A percentile compares a stretch with the other conserved stretches of the same genome.
These are phyloP conservation scores for Brachypteracias leptosomus DNA, from an alignment of 2,113 vertebrate species.

Conservation along the genomic window DNA sequence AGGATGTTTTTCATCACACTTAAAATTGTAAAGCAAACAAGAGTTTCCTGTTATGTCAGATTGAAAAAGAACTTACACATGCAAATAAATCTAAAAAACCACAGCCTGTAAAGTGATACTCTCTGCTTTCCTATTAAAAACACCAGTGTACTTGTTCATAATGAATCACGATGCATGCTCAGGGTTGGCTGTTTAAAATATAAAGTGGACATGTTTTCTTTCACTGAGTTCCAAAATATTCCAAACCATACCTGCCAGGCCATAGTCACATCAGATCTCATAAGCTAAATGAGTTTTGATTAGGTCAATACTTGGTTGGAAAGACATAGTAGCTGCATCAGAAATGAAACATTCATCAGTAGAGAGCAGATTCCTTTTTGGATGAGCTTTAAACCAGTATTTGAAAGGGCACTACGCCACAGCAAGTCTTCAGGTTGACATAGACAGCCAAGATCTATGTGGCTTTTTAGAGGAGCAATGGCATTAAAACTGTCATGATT, in stretches of 20 bases:
- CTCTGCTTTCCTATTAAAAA: conserved; percentile 9
- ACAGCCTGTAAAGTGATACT: conserved; percentile 21
- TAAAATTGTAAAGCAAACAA: conserved; percentile 8
- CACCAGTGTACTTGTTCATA: background rate
- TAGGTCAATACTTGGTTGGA: conserved; percentile 40
- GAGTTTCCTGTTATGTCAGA: conserved; percentile 35
- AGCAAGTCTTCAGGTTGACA: background rate
- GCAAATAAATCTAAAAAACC: conserved; percentile 36
- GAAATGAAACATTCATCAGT: background rate
- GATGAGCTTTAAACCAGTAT: background rate
- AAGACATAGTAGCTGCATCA: background rate
- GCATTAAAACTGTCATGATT: background rate
- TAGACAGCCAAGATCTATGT: background rate
- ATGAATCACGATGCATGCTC: background rate
- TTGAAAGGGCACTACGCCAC: background rate
- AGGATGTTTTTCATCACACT: background rate
- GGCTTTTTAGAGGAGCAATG: background rate
- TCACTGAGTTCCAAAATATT: background rate
- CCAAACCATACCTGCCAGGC: background rate
- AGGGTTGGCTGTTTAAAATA: background rate
- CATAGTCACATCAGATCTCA: background rate
- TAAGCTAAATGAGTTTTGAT: background rate
- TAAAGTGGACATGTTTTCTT: background rate
- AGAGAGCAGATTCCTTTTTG: background rate
- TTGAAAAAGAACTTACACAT: background rate